Evolutionary conservation across 2,888 invertebrate genomes (phyloP), one percentile per base, ranked within the genome.

Genomic region (Lacanobia oleracea): DNA sequence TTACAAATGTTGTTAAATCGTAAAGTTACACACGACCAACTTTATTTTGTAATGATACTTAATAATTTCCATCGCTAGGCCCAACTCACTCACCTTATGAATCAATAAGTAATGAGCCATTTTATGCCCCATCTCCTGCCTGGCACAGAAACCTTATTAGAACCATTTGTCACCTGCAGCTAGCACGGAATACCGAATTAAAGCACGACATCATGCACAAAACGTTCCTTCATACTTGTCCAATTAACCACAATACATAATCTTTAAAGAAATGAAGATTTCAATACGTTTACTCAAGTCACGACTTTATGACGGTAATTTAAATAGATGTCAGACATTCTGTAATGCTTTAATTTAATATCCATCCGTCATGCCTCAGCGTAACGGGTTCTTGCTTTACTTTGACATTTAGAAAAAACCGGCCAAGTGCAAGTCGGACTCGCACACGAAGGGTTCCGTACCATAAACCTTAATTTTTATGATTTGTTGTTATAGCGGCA

Each of bases 91-190:
- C 48, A 40, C 33, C 63, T 69, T 66, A 64, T 67, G 65, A 73
- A 70, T 70, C 51, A n/a, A 81, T 72, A n/a, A n/a, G n/a, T n/a
- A 59, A 68, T 75, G 56, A 68, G 45, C 53, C 10, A 71, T 72
- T 68, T 63, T 53, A 81, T 70, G 73, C 73, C 60, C 62, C 74
- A 70, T 70, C 67, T 77, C 40, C 57, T 68, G 51, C 14, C 45
- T 73, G 64, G 50, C 67, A 51, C 68, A 64, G 75, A 68, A 69
- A 67, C 56, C 50, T 67, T 77, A 70, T 81, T 37, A 60, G 2
- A 81, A 64, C 64, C 69, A 75, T 79, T 82, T 72, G 65, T 79
- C 79, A 82, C 68, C 62, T 60, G 63, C 63, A 73, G 37, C 54
- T 53, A 51, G 48, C 64, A 64, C 14, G 27, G n/a, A 67, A 69